phyloP scores from a whole-genome alignment of 2,888 invertebrate genomes.

The Eupelmus urozonus region DNA sequence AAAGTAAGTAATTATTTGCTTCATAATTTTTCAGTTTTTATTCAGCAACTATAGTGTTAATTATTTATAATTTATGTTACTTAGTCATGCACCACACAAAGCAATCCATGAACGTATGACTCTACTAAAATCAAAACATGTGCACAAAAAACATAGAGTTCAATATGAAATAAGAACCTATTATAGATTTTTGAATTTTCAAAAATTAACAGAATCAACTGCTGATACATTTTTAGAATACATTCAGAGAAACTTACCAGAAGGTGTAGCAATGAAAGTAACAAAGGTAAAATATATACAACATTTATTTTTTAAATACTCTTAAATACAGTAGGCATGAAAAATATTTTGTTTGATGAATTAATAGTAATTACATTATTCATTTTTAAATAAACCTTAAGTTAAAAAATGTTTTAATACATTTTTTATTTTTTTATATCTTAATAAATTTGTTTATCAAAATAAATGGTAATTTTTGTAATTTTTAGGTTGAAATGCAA shows the following conservation, averaged over 20 bases:
- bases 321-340: constrained; percentile 37
- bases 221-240: constrained; percentile 97
- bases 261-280: constrained; percentile 96
- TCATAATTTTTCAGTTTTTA: constrained; percentile 33
- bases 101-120: constrained; percentile 87
- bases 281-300: constrained; percentile 81
- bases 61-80: constrained; percentile 41
- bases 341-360: constrained; percentile 8
- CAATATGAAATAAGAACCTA: constrained; percentile 98
- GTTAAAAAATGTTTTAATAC: constrained; percentile 6
- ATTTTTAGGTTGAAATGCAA: constrained; percentile 69
- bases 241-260: constrained; percentile 96
- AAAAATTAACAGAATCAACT: constrained; percentile 94
- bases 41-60: constrained; percentile 2
- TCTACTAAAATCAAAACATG: constrained; percentile 91
- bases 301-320: constrained; percentile 51
- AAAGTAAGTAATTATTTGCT: constrained; percentile 70
- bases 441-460: constrained; percentile 2
- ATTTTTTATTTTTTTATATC: too few species aligned
- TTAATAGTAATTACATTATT: neutral
- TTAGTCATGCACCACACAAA: constrained; percentile 86
- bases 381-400: neutral
- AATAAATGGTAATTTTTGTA: constrained; percentile 13
- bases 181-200: constrained; percentile 89
- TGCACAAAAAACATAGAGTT: constrained; percentile 94